Conservation (phyloP, 2,797 vertebrate species). For the Xerus rutilus region DNA sequence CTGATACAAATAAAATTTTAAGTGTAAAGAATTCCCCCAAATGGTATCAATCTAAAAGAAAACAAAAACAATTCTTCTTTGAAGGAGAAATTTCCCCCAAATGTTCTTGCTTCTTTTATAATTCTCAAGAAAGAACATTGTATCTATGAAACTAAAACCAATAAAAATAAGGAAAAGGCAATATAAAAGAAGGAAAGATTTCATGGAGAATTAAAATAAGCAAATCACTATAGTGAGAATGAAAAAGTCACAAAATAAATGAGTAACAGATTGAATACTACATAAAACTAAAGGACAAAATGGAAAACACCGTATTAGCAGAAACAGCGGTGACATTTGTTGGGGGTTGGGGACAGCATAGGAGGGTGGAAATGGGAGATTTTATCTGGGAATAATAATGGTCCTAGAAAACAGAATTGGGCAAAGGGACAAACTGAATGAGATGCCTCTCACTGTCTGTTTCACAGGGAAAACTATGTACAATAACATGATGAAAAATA, state of each 20-base stretch:
- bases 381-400: neutral
- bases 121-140: slow-evolving; percentile 39
- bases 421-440: neutral
- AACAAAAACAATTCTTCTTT: neutral
- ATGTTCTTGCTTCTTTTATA: slow-evolving; percentile 32
- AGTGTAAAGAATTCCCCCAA: slow-evolving; percentile 31
- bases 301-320: neutral
- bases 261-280: neutral
- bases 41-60: neutral
- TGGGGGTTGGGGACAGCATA: too few species aligned
- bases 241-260: slow-evolving; percentile 55
- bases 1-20: slow-evolving; percentile 47
- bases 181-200: slow-evolving; percentile 50
- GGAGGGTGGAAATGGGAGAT: neutral
- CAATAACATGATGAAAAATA: neutral
- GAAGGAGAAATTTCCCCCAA: neutral
- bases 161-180: slow-evolving; percentile 33
- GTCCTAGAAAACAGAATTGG: neutral
- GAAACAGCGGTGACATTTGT: neutral
- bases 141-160: slow-evolving; percentile 33
- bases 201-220: slow-evolving; percentile 60
- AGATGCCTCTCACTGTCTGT: neutral
- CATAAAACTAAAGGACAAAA: neutral
- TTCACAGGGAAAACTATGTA: neutral
- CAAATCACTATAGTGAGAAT: slow-evolving; percentile 39